Evolutionary conservation across 2,888 invertebrate genomes (phyloP).

Genomic region (Sarcophaga variegata): DNA sequence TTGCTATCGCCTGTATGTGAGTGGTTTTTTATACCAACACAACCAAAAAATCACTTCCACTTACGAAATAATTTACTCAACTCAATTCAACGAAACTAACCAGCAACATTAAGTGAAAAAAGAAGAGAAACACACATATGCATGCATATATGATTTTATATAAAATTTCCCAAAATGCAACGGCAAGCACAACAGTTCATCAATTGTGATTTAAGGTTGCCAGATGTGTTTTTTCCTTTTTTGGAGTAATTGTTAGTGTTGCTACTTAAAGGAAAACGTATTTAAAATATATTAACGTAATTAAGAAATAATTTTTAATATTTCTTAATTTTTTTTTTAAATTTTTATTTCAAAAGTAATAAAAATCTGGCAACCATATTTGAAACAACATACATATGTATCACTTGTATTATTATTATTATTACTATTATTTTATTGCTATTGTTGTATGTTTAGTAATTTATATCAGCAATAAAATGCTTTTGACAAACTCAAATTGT

Average conservation of each 20-base stretch:
- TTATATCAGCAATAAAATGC: neutral
- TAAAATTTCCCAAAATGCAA: conserved; percentile 10
- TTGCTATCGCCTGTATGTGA: neutral
- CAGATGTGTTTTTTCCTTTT: too few relatives aligned
- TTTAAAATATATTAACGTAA: too few relatives aligned
- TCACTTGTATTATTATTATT: neutral
- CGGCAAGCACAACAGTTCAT: neutral
- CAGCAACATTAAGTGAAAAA: conserved; percentile 30
- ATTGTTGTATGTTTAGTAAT: neutral
- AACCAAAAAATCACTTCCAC: conserved; percentile 22
- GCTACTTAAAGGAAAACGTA: too few relatives aligned
- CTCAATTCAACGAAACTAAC: conserved; percentile 29
- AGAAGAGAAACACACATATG: neutral
- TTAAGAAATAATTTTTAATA: too few relatives aligned
- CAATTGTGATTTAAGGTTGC: too few relatives aligned
- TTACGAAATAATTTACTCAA: conserved; percentile 58
- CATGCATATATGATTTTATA: neutral
- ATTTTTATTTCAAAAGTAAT: too few relatives aligned
- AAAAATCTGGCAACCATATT: too few relatives aligned
- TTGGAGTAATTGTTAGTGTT: too few relatives aligned
- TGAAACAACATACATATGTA: neutral
- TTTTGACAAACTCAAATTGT: conserved; percentile 36
- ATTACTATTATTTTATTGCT: neutral
- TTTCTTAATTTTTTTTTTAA: too few relatives aligned
- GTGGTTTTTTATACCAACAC: conserved; percentile 37